phyloP scores from a whole-genome alignment of 2,888 invertebrate genomes.

The Agrotis segetum region DNA sequence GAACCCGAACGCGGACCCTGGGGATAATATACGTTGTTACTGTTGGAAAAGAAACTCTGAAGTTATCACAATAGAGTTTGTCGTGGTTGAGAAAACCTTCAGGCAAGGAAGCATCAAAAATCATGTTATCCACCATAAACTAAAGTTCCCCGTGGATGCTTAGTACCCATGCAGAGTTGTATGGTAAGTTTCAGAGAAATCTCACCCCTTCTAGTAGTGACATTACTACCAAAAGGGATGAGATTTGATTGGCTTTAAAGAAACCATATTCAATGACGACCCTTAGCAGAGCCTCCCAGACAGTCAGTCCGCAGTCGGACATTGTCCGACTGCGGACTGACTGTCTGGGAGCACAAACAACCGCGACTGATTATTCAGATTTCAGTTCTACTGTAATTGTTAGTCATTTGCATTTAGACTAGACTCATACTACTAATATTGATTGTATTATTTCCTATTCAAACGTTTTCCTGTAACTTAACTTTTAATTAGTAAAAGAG shows the following conservation, averaged over 20 bases:
- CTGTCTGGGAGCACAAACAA: too few species aligned
- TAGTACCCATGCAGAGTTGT: too few species aligned
- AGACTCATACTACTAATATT: too few species aligned
- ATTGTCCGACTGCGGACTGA: too few species aligned
- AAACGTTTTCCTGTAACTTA: too few species aligned
- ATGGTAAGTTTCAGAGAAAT: too few species aligned
- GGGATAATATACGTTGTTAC: not conserved
- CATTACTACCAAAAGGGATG: not conserved
- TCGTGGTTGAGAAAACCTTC: not conserved
- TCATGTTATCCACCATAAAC: not conserved
- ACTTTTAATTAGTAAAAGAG: too few species aligned
- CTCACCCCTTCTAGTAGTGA: too few species aligned
- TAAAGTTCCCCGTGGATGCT: not conserved
- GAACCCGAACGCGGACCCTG: constrained; percentile 85
- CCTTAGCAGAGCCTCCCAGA: not conserved
- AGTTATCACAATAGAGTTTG: too few species aligned
- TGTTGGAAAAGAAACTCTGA: not conserved
- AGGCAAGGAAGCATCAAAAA: not conserved
- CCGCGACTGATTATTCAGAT: not conserved
- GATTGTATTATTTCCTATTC: too few species aligned
- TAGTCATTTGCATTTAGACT: not conserved
- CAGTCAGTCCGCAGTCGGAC: not conserved
- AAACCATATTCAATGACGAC: not conserved
- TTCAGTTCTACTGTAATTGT: not conserved
- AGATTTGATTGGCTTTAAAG: too few species aligned